Evolutionary conservation across 2,888 invertebrate species (phyloP), one percentile per base, ranked within the genome.

Genomic region (Pyralis farinalis): DNA sequence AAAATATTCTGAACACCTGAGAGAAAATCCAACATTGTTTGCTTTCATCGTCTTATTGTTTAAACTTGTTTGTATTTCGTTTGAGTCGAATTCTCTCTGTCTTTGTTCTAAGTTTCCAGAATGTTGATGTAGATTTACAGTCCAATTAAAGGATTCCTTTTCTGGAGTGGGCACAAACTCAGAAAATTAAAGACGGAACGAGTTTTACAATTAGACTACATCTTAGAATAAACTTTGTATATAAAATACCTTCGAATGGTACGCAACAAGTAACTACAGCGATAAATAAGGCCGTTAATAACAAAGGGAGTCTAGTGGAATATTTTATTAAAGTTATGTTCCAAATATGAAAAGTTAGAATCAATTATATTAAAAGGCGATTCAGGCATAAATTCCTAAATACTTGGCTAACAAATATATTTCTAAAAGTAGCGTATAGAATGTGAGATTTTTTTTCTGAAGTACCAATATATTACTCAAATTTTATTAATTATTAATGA

Each of bases 91-190:
- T 30, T 28, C 32, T 29, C 37, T 44, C 40, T 42, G 43, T 42
- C 50, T 51, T 45, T 51, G 50, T 55, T 53, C 51, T 46, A 49
- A 50, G 47, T 50, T 53, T 51, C 30, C 28, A 41, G 35, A 44
- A 47, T 40, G 27, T 8, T 35, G 32, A 29, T 29, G 42, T 33
- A 38, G 29, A 38, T 38, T 42, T 42, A 37, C 37, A 42, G 33
- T 30, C 34, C 37, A 42, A 42, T 42, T 36, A 42, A 35, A 32
- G 33, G 42, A 42, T 37, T 42, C 32, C 27, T 42, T 32, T 42
- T 42, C 34, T 42, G 28, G 33, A 39, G 28, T 33, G 32, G 11
- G 7, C 20, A 31, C 40, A 29, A 40, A 34, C 20, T 34, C 7
- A 34, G 34, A n/a, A 34, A 9, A 40, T 31, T 34, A 40, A 34